phyloP scores from a whole-genome alignment of 1,140 invertebrate genomes.

The Macrosteles quadrilineatus region DNA sequence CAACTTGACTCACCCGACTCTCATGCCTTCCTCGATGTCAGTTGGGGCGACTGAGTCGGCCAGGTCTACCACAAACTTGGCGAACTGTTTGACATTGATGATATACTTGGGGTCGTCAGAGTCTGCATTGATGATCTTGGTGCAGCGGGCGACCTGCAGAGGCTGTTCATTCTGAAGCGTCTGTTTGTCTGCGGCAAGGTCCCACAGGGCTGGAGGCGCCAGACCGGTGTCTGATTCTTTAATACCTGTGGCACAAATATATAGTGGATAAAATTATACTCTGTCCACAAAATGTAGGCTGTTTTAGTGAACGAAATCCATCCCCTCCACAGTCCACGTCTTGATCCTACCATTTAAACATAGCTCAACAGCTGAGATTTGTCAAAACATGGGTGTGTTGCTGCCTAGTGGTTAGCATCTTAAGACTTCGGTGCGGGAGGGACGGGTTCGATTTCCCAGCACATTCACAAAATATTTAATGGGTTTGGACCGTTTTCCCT shows the following conservation, averaged over 20 bases:
- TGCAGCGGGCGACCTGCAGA: slow-evolving; percentile 94
- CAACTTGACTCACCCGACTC: slow-evolving; percentile 93
- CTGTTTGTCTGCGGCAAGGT: slow-evolving; percentile 98
- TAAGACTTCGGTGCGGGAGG: too few relatives aligned
- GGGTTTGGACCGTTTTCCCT: too few relatives aligned
- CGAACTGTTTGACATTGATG: slow-evolving; percentile 99
- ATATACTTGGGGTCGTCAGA: slow-evolving; percentile 99
- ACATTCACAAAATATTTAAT: too few relatives aligned
- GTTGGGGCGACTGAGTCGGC: slow-evolving; percentile 99
- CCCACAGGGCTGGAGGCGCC: slow-evolving; percentile 97
- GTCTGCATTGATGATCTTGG: slow-evolving; percentile 98
- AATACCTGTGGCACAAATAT: slow-evolving; percentile 60
- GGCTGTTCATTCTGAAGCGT: slow-evolving; percentile 98
- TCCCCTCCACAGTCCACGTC: too few relatives aligned
- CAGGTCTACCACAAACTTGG: slow-evolving; percentile 99
- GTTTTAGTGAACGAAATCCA: too few relatives aligned
- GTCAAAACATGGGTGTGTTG: too few relatives aligned
- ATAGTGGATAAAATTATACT: too few relatives aligned
- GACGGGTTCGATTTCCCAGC: too few relatives aligned
- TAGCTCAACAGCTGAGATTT: too few relatives aligned
- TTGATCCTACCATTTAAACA: too few relatives aligned
- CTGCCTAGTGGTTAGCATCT: too few relatives aligned
- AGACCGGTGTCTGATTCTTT: slow-evolving; percentile 93
- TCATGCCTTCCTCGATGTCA: slow-evolving; percentile 99
- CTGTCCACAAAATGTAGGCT: too few relatives aligned